These are phyloP conservation scores for Pleuronectes platessa DNA, from an alignment of 2,113 vertebrate species.

Conservation along the genomic window DNA sequence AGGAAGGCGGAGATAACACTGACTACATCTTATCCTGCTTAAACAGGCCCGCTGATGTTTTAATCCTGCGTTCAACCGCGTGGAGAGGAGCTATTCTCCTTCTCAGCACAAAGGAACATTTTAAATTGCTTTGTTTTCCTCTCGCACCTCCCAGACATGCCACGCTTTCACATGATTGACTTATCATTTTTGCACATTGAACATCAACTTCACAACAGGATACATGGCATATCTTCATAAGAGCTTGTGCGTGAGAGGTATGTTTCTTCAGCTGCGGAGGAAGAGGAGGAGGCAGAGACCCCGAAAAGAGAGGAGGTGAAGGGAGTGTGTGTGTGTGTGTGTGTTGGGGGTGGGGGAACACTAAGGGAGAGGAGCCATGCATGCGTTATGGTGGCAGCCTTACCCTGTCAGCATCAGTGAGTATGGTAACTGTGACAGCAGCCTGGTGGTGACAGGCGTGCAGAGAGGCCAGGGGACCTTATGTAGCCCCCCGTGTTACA, in stretches of 20 bases:
- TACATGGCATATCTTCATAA: conserved; percentile 68
- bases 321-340: conserved; percentile 11
- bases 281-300: conserved; percentile 39
- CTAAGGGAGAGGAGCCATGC: conserved; percentile 63
- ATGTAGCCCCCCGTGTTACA: conserved; percentile 72
- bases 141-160: conserved; percentile 30
- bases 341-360: conserved; percentile 49
- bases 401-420: conserved; percentile 71
- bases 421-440: conserved; percentile 69
- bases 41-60: conserved; percentile 45
- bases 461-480: conserved; percentile 76
- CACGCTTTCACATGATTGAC: conserved; percentile 64
- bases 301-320: conserved; percentile 41
- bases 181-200: conserved; percentile 71
- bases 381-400: conserved; percentile 72
- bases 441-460: conserved; percentile 73
- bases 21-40: conserved; percentile 25
- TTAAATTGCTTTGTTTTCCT: conserved; percentile 28
- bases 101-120: conserved; percentile 34
- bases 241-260: conserved; percentile 59
- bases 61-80: conserved; percentile 29
- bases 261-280: conserved; percentile 52
- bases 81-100: conserved; percentile 16
- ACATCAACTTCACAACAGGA: conserved; percentile 63
- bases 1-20: conserved; percentile 17